These are phyloP conservation scores for Heliocidaris tuberculata DNA, from an alignment of 35 echinoderm and acorn worm species.

Conservation along the genomic window DNA sequence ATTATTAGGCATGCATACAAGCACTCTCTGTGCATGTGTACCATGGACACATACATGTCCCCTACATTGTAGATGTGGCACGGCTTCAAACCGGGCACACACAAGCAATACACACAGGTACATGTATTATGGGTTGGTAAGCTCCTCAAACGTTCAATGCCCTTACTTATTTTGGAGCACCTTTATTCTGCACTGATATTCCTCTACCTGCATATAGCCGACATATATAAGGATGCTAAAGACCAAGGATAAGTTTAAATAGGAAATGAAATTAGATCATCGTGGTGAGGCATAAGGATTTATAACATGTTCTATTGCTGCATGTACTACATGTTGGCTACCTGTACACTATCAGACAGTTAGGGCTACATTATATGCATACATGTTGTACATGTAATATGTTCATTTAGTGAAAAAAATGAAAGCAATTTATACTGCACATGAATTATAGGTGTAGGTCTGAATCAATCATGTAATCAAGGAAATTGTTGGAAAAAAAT, in stretches of 20 bases:
- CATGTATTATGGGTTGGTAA: neutral
- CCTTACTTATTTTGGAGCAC: neutral
- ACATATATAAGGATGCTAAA: neutral
- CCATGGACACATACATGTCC: neutral
- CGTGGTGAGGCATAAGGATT: too few species aligned
- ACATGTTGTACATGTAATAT: too few species aligned
- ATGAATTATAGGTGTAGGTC: too few species aligned
- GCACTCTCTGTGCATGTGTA: conserved; percentile 8
- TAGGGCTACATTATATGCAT: too few species aligned
- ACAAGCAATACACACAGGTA: conserved; percentile 16
- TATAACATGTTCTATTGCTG: too few species aligned
- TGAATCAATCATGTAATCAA: too few species aligned
- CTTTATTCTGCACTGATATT: neutral
- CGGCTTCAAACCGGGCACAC: neutral
- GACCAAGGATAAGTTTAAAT: neutral
- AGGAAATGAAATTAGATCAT: too few species aligned
- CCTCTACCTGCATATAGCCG: neutral
- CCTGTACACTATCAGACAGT: too few species aligned
- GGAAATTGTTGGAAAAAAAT: too few species aligned
- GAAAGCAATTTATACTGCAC: too few species aligned
- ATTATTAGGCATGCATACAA: neutral
- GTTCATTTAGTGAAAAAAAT: too few species aligned
- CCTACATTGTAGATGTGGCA: conserved; percentile 1
- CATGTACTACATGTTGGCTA: too few species aligned
- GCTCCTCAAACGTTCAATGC: neutral